Conservation (phyloP, 2,797 vertebrate species). For the Hipposideros larvatus region DNA sequence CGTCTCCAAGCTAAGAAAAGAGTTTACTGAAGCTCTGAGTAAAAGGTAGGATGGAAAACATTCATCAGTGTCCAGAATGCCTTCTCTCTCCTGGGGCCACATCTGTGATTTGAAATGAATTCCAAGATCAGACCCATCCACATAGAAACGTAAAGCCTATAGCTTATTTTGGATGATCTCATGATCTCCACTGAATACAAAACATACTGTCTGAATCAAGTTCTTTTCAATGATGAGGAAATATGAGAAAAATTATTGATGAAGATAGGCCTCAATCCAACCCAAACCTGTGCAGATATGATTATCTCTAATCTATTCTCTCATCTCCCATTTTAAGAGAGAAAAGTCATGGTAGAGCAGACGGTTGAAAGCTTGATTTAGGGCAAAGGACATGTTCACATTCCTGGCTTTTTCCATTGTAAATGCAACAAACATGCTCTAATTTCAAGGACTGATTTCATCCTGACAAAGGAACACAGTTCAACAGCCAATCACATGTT, state of each 20-base stretch:
- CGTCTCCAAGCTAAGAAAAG: not conserved
- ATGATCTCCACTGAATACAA: not conserved
- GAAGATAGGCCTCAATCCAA: not conserved
- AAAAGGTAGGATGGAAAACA: not conserved
- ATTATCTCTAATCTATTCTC: not conserved
- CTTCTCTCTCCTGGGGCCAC: not conserved
- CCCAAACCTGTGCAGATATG: not conserved
- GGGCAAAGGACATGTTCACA: not conserved
- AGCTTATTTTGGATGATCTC: not conserved
- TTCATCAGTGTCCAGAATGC: not conserved
- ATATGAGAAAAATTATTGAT: not conserved
- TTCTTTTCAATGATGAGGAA: not conserved
- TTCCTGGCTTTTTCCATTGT: conserved; percentile 17
- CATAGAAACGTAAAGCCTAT: not conserved
- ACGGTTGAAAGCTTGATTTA: conserved; percentile 12
- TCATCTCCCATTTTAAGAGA: conserved; percentile 5
- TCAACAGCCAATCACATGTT: conserved; percentile 27
- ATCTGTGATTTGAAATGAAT: conserved; percentile 20
- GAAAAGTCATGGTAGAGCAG: not conserved
- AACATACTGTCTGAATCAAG: not conserved
- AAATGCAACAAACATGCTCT: not conserved
- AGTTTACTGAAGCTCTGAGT: not conserved
- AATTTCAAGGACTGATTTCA: conserved; percentile 49
- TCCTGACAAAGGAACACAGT: not conserved
- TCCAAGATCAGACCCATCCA: not conserved